These are phyloP conservation scores for Frankliniella intonsa DNA, from an alignment of 2,888 invertebrate species.

Conservation along the genomic window DNA sequence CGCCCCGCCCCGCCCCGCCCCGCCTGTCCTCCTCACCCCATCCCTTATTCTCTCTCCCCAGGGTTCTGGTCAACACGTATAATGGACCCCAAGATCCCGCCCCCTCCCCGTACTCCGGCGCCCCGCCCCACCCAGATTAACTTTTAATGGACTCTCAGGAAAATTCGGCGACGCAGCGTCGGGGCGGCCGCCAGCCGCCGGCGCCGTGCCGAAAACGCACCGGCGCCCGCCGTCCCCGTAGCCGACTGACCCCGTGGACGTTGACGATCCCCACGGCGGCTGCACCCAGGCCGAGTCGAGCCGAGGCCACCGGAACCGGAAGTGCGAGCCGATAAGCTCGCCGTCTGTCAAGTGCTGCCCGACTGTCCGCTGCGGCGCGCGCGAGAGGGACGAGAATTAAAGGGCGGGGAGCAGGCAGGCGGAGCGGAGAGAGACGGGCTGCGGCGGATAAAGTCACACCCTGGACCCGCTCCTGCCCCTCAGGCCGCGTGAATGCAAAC, in stretches of 20 bases:
- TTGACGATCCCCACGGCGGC: too few species aligned
- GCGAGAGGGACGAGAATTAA: neutral
- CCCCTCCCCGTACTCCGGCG: too few species aligned
- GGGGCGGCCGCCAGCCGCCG: too few species aligned
- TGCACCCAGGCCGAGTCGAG: neutral
- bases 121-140: neutral
- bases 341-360: neutral
- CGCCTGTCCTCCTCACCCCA: neutral
- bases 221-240: too few species aligned
- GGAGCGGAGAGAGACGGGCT: neutral
- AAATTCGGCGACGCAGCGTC: neutral
- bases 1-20: too few species aligned
- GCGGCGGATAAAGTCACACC: neutral
- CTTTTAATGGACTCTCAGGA: slow-evolving; percentile 14
- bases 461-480: too few species aligned
- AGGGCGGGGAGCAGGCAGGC: neutral
- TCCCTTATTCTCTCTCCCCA: neutral
- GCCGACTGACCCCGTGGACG: too few species aligned
- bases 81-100: neutral
- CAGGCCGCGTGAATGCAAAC: too few species aligned
- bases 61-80: neutral
- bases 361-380: neutral
- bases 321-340: neutral
- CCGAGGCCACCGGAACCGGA: neutral
- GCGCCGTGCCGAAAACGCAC: too few species aligned